These are phyloP conservation scores for Hippocampus mohnikei DNA, from an alignment of 2,113 vertebrate genomes.

Conservation along the genomic window DNA sequence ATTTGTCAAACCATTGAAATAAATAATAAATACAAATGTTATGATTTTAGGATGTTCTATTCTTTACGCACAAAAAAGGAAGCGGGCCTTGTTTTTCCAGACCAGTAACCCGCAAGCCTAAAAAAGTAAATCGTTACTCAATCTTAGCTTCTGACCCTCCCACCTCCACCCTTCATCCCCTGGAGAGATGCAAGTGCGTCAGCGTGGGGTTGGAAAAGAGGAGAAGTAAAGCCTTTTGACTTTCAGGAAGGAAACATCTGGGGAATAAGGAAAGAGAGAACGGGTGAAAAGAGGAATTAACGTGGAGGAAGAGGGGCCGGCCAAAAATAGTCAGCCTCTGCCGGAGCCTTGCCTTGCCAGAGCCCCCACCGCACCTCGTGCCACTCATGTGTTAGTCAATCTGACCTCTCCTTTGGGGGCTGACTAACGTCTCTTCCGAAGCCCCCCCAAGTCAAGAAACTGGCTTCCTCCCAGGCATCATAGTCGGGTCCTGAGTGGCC, in stretches of 20 bases:
- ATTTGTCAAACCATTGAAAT: background rate
- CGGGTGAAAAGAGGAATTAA: constrained; percentile 69
- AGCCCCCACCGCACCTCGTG: constrained; percentile 44
- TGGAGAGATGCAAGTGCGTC: constrained; percentile 60
- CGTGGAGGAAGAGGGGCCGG: constrained; percentile 56
- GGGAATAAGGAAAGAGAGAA: constrained; percentile 69
- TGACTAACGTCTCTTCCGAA: constrained; percentile 47
- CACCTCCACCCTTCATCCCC: constrained; percentile 46
- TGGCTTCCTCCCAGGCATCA: constrained; percentile 48
- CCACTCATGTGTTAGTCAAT: constrained; percentile 61
- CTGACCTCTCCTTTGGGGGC: constrained; percentile 28
- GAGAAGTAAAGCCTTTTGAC: constrained; percentile 67
- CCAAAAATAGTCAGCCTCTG: constrained; percentile 60
- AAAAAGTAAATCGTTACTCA: constrained; percentile 71
- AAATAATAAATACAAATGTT: background rate
- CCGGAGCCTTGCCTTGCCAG: constrained; percentile 36
- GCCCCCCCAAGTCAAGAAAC: constrained; percentile 36
- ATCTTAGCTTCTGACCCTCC: constrained; percentile 57
- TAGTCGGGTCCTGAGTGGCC: constrained; percentile 17
- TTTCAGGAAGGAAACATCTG: constrained; percentile 75
- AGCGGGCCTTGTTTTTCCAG: constrained; percentile 57
- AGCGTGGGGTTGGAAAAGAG: constrained; percentile 62
- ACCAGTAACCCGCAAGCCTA: constrained; percentile 62
- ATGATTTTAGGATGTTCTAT: constrained; percentile 5
- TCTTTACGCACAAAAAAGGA: constrained; percentile 48